These are phyloP conservation scores for Hydrotaea cyrtoneurina DNA, from an alignment of 2,888 invertebrate species.

Conservation along the genomic window DNA sequence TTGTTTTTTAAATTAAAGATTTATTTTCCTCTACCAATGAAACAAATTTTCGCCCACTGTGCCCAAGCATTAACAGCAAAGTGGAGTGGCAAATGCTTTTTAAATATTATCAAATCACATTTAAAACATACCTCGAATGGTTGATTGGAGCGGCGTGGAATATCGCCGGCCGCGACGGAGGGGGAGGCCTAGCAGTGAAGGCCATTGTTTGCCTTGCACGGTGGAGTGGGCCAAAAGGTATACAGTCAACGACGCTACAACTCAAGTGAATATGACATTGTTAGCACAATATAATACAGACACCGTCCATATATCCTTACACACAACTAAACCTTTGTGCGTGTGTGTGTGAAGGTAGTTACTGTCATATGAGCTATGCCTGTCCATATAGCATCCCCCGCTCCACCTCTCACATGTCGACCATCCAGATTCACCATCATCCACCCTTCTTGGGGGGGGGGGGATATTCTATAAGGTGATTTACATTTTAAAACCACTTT, in stretches of 20 bases:
- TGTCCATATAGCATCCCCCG: slow-evolving; percentile 2
- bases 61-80: neutral
- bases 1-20: neutral
- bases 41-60: neutral
- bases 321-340: neutral
- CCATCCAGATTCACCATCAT: neutral
- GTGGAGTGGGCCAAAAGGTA: too few species aligned
- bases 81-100: slow-evolving; percentile 32
- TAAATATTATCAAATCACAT: slow-evolving; percentile 64
- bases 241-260: slow-evolving; percentile 37
- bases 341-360: neutral
- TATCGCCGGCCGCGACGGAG: neutral
- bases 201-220: neutral
- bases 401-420: neutral
- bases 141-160: slow-evolving; percentile 15
- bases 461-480: slow-evolving; percentile 15
- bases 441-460: neutral
- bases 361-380: neutral
- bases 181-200: neutral
- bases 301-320: slow-evolving; percentile 27
- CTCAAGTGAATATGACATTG: slow-evolving; percentile 54
- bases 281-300: slow-evolving; percentile 63
- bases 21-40: neutral
- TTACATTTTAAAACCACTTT: slow-evolving; percentile 38
- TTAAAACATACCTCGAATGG: slow-evolving; percentile 43